Conservation (phyloP, 2,113 vertebrate species). For the Steatornis caripensis region DNA sequence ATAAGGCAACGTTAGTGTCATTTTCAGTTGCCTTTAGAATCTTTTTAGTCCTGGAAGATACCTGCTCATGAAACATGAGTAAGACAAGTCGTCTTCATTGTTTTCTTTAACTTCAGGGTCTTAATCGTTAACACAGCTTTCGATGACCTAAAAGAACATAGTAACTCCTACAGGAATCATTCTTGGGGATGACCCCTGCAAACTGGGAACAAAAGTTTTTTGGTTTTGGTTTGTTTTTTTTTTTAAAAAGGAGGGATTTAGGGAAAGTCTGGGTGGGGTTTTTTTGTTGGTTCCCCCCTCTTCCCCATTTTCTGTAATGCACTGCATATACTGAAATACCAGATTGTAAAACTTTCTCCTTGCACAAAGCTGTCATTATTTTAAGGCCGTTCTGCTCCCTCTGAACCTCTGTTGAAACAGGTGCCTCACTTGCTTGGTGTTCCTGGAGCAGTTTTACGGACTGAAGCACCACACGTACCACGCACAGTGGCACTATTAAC, state of each 20-base stretch:
- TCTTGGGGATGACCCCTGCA: neutral
- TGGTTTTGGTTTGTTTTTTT: neutral
- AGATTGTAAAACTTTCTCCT: constrained; percentile 7
- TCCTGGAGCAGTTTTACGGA: constrained; percentile 54
- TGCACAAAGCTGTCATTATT: constrained; percentile 34
- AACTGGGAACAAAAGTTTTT: too few relatives aligned
- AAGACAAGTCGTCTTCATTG: neutral
- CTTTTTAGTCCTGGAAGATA: neutral
- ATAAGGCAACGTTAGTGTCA: rapidly evolving
- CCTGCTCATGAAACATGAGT: rapidly evolving
- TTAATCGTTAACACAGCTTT: neutral
- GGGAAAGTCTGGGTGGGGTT: neutral
- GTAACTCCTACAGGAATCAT: neutral
- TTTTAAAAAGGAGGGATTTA: neutral
- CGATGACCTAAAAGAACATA: neutral
- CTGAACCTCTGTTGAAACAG: constrained; percentile 48
- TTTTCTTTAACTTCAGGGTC: neutral
- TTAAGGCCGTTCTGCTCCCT: neutral
- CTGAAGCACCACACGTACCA: constrained; percentile 39
- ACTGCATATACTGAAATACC: neutral
- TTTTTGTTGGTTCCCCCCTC: neutral
- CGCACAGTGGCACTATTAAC: constrained; percentile 61
- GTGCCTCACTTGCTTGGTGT: constrained; percentile 56
- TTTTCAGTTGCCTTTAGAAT: neutral
- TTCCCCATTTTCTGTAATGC: neutral